Conservation (phyloP, 1,140 invertebrate genomes). For the Cardiocondyla obscurior region DNA sequence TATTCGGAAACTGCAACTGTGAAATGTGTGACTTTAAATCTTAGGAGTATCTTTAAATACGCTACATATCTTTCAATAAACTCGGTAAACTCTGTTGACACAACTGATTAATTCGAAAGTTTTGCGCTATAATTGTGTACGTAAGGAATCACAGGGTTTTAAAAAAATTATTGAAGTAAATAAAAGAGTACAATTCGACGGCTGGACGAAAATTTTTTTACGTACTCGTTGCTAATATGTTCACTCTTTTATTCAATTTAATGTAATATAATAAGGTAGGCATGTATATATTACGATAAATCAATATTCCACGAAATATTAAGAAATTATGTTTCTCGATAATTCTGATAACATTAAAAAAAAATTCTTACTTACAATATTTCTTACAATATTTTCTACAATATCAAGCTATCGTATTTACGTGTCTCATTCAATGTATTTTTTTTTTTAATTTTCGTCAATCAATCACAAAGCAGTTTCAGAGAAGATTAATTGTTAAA, state of each 20-base stretch:
- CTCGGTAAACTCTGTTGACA: constrained; percentile 29
- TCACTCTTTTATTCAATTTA: constrained; percentile 3
- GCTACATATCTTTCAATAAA: constrained; percentile 1
- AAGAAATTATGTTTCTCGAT: not conserved
- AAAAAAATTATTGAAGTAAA: constrained; percentile 44
- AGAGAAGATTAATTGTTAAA: not conserved
- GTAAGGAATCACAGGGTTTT: constrained; percentile 59
- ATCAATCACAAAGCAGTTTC: not conserved
- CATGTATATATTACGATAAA: not conserved
- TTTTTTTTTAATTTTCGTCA: not conserved
- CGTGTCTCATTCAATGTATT: not conserved
- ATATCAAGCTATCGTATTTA: not conserved
- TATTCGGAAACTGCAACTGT: constrained; percentile 62
- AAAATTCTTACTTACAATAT: not conserved
- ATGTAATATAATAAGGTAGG: not conserved
- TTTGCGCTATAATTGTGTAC: constrained; percentile 26
- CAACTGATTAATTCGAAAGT: constrained; percentile 38
- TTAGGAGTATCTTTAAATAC: constrained; percentile 30
- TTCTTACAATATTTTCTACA: not conserved
- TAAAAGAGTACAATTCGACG: not conserved
- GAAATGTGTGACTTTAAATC: constrained; percentile 38
- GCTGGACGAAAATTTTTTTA: not conserved
- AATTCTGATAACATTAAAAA: not conserved
- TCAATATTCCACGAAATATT: not conserved
- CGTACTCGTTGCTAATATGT: not conserved